A percentile compares a stretch with the other conserved stretches of the same genome.
Evolutionary conservation across 92 coral and sea anemone species (phyloP).

Genomic region (Pocillopora meandrina): DNA sequence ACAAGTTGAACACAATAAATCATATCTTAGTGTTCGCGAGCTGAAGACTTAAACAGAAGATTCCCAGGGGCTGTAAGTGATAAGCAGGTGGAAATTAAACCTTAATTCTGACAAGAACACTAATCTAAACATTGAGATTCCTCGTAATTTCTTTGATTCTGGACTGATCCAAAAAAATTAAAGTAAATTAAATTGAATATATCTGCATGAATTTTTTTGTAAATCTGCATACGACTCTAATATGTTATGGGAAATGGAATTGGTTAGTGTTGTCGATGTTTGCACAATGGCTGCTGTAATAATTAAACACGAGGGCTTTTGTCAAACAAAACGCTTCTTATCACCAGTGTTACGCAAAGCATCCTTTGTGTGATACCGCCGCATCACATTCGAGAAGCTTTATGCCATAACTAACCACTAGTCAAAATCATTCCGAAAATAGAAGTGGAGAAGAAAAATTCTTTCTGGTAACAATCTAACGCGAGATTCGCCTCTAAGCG

Average conservation of each 20-base stretch:
- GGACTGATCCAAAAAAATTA: not conserved
- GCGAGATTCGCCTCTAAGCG: too few species aligned
- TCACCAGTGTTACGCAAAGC: too few species aligned
- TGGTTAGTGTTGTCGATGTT: not conserved
- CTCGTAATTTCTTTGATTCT: conserved; percentile 1
- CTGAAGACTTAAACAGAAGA: not conserved
- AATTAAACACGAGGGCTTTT: conserved; percentile 3
- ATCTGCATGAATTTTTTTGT: too few species aligned
- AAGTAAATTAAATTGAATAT: too few species aligned
- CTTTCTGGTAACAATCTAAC: too few species aligned
- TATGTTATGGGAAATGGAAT: not conserved
- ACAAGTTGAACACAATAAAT: not conserved
- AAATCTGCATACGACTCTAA: not conserved
- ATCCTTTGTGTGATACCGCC: too few species aligned
- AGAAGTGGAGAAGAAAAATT: too few species aligned
- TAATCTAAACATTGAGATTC: not conserved
- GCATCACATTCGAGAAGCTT: too few species aligned
- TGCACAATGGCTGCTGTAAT: not conserved
- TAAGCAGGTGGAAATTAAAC: conserved; percentile 29
- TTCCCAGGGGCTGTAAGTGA: not conserved
- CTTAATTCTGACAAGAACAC: not conserved
- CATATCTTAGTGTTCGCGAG: not conserved
- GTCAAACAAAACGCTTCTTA: too few species aligned
- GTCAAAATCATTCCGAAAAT: too few species aligned
- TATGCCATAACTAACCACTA: too few species aligned